phyloP scores from a whole-genome alignment of 1,140 invertebrate genomes.

The Hyposmocoma kahamanoa region DNA sequence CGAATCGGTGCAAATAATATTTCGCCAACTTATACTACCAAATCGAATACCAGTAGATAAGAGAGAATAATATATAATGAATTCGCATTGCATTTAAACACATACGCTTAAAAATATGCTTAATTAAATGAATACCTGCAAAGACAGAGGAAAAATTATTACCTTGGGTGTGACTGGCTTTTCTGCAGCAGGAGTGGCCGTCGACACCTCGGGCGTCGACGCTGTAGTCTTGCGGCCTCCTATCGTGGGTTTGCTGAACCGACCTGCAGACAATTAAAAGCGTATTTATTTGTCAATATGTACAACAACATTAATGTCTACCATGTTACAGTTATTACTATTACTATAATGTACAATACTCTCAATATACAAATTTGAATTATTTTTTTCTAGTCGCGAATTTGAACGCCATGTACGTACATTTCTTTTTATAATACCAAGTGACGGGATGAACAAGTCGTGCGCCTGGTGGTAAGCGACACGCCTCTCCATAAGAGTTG shows the following conservation, averaged over 20 bases:
- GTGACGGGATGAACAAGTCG: background rate
- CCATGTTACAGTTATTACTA: background rate
- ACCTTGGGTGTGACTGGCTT: conserved; percentile 54
- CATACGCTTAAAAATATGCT: no score
- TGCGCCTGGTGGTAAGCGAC: no score
- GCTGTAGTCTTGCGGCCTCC: conserved; percentile 41
- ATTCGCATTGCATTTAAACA: conserved; percentile 46
- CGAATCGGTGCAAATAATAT: no score
- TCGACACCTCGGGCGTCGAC: conserved; percentile 22
- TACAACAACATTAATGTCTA: background rate
- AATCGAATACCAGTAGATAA: no score
- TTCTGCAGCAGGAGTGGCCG: conserved; percentile 36
- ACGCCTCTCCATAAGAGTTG: no score
- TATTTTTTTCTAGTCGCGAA: background rate
- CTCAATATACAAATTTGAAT: background rate
- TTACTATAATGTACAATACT: background rate
- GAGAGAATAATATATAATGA: no score
- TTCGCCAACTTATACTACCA: no score
- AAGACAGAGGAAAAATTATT: conserved; percentile 10
- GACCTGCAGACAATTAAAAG: conserved; percentile 36
- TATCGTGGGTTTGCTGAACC: conserved; percentile 49
- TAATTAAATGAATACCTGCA: no score
- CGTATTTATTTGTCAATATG: background rate
- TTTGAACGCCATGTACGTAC: background rate
- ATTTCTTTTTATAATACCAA: background rate